Evolutionary conservation across 2,888 invertebrate species (phyloP), one percentile per base, ranked within the genome.

Genomic region (Trachelus iudaicus): DNA sequence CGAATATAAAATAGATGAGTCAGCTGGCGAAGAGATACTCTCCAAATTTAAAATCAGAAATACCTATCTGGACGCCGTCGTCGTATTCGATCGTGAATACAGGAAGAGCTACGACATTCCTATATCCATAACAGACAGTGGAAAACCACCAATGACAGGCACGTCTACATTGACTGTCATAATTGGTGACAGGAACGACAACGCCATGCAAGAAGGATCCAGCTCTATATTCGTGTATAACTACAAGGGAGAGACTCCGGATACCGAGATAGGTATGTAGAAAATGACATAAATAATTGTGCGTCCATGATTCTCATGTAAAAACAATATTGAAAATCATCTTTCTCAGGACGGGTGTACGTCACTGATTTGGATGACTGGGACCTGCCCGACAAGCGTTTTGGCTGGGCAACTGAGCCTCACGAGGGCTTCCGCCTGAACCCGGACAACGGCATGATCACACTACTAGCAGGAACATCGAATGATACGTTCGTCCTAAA

Each of bases 351-450:
- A 0, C 94, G 97, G 0, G 97, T 98, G 0, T 99, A 96, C 92
- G 99, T 99, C 0, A 95, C 97, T 73, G 99, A 99, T 92, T 94
- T 95, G 0, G 99, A 99, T 89, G 99, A 99, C 90, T 99, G 99
- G 99, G 99, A 99, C 92, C 92, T 98, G 75, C 95, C 95, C 0
- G 98, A 99, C 91, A 99, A 99, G 92, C 92, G 93, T 23, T 99
- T 98, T 90, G 93, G 93, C 81, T 97, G 96, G 96, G 92, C 93
- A 3, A 92, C 93, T 0, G 92, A 92, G 0, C 92, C 92, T 68
- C 94, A 94, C 82, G 93, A 94, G 0, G 94, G 94, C 87, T 98
- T 98, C 91, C 93, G 94, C 34, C 93, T 98, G 11, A 94, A 97
- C 86, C 92, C 93, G 56, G 94, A 94, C 79, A 96, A 95, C 30